Base-by-base conservation (phyloP, 2,113 vertebrate species). In the Coryphaenoides rupestris region DNA sequence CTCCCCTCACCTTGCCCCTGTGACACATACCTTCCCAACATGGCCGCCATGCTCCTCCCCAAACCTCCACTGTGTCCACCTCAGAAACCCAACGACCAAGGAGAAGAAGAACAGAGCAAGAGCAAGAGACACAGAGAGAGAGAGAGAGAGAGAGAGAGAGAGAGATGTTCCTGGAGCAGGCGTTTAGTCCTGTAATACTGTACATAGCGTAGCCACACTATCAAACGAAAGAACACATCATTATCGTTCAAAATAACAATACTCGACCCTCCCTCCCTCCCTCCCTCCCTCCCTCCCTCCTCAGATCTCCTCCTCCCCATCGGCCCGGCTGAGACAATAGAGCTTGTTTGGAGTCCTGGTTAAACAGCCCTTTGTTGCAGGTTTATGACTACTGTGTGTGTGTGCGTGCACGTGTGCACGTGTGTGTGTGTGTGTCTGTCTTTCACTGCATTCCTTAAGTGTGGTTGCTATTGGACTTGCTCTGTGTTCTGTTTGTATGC, bases 161-260 rank as follows among this genome's bases (percentile, higher is more conserved):
- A 58, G 16, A n/a, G 47, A 69, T 76, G 28, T 65, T 52, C 22
- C n/a, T 72, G 57, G 57, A 17, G 47, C 33, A 7, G 2, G 7
- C 13, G 33, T 40, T 40, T 10, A 40, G 47, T 50, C 21, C 10
- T 55, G 54, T 55, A 26, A 92, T 96, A 95, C 94, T 96, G 95
- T 98, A 95, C 66, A 83, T 76, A 79, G 66, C 94, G 92, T 96
- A 97, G 94, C 92, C 91, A 89, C 95, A 96, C 95, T 95, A 96
- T 94, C 93, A 94, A 93, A 94, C 91, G 90, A 61, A 68, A 79
- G 71, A 81, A 70, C 70, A 69, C 67, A 60, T 73, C 75, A 63
- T 21, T 75, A 78, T 69, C 71, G 68, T 26, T 73, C 79, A 70
- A 69, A 76, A 63, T 69, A 62, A 63, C 81, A 60, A 64, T 58